phyloP scores from a whole-genome alignment of 2,888 invertebrate species.

The Xanthia icteritia region DNA sequence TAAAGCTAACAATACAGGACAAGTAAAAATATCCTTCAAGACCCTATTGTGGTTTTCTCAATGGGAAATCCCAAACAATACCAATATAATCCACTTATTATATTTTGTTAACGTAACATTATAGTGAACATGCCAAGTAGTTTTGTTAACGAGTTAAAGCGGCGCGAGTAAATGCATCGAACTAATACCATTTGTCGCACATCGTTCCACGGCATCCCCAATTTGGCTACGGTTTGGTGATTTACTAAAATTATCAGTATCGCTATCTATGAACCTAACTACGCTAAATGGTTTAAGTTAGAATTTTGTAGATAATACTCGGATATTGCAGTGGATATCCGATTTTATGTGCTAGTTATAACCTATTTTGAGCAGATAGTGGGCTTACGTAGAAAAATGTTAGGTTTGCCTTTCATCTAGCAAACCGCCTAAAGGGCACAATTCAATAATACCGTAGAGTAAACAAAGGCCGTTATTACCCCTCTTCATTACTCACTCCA shows the following conservation, averaged over 20 bases:
- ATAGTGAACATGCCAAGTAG: constrained; percentile 22
- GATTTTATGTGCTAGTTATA: constrained; percentile 28
- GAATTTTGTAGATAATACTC: constrained; percentile 52
- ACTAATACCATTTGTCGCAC: constrained; percentile 61
- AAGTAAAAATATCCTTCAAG: background rate
- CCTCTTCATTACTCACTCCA: constrained; percentile 74
- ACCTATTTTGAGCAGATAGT: constrained; percentile 19
- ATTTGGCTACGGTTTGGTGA: constrained; percentile 67
- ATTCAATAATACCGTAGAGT: constrained; percentile 32
- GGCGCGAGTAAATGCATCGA: constrained; percentile 49
- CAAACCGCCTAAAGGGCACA: constrained; percentile 17
- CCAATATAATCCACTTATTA: no score
- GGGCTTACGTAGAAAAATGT: background rate
- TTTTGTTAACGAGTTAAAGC: constrained; percentile 26
- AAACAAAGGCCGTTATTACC: constrained; percentile 58
- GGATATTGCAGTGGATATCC: constrained; percentile 39
- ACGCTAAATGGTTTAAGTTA: constrained; percentile 60
- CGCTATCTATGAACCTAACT: constrained; percentile 59
- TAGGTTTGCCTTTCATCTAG: constrained; percentile 8
- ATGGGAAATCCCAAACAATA: background rate
- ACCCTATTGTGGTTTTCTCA: background rate
- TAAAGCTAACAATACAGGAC: background rate
- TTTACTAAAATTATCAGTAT: constrained; percentile 65
- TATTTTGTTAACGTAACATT: background rate
- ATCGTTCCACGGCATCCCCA: constrained; percentile 55